Base-by-base conservation (phyloP, 2,113 vertebrate species). In the Hystrix cristata region DNA sequence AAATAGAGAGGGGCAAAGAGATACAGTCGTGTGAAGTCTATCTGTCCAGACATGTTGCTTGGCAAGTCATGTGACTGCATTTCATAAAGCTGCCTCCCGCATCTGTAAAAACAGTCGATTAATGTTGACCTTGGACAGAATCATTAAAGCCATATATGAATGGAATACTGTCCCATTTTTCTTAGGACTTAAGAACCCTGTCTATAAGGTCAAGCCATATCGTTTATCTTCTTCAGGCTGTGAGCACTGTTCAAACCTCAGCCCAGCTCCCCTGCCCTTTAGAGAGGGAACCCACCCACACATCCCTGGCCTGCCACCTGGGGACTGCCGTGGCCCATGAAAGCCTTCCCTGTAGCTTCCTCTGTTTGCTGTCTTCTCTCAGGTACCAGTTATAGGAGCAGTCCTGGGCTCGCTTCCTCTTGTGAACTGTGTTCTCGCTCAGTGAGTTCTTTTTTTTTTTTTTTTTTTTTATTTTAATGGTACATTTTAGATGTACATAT, bases 301-400 rank as follows among this genome's bases (percentile, higher is more conserved):
- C 1, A 0, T 2, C 4, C 55, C 38, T 18, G 51, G 21, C 12
- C 29, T 60, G 38, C 51, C 27, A 4, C 7, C 46, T 9, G 8
- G 46, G 8, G 13, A n/a, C 18, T 12, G 7, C 34, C 72, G 3
- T 1, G 7, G 1, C 1, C 2, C 21, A 8, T 8, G 3, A 15
- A 60, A 13, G 79, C 38, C 5, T 13, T 18, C 11, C 18, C 15
- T 0, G 34, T 19, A 53, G 43, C 21, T 7, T 57, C 55, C 46
- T 62, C 38, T 31, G 0, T 5, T 7, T 29, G 2, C 25, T 16
- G 74, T 4, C 13, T 8, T 15, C 46, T 51, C 34, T 59, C 16
- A 31, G 29, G 29, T 0, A 13, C 16, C 23, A 38, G 0, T 9
- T 13, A n/a, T 0, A 62, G n/a, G 23, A 34, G 23, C 3, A 53